Conservation (phyloP, 2,113 vertebrate genomes). For the Acinonyx jubatus region DNA sequence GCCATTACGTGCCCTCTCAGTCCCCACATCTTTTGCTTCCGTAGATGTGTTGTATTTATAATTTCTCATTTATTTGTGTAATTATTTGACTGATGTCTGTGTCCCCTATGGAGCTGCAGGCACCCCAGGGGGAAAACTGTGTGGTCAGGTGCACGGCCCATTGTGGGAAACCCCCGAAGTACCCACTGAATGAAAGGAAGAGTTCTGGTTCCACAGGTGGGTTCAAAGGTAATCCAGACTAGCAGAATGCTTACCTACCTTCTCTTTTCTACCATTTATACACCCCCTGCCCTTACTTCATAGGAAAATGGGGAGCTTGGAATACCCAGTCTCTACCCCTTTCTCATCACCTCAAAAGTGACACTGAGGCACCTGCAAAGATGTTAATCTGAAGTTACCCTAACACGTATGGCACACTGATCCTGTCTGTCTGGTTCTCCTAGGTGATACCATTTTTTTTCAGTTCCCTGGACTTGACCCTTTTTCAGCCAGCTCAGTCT, state of each 20-base stretch:
- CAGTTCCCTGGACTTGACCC: background rate
- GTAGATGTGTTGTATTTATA: background rate
- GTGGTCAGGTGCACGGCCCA: background rate
- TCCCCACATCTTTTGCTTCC: background rate
- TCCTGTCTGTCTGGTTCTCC: background rate
- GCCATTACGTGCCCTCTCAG: background rate
- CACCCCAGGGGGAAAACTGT: accelerated
- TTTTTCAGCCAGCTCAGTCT: background rate
- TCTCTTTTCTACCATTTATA: background rate
- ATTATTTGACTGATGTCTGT: background rate
- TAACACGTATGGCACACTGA: background rate
- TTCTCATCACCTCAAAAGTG: background rate
- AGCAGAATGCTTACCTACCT: background rate
- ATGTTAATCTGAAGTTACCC: background rate
- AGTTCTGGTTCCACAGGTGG: background rate
- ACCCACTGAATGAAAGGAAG: background rate
- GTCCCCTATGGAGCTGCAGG: background rate
- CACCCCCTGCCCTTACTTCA: background rate
- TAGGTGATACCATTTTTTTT: background rate
- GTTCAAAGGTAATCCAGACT: no score
- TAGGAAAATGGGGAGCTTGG: background rate
- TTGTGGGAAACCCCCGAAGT: background rate
- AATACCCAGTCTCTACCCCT: background rate
- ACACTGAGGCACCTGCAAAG: background rate
- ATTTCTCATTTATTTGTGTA: background rate